phyloP scores from a whole-genome alignment of 2,888 invertebrate species.

The Euproctis similis region DNA sequence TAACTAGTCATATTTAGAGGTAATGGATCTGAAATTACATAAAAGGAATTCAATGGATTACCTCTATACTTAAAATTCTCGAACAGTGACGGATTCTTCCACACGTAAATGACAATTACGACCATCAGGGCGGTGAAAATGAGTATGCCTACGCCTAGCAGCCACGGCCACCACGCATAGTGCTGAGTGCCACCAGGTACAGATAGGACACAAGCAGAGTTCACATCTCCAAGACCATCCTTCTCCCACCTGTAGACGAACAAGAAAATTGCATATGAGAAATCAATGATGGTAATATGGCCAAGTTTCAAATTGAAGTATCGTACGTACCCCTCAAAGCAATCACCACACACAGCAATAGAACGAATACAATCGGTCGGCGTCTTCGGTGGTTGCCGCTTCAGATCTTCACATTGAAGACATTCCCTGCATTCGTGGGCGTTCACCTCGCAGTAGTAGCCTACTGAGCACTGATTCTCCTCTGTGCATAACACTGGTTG shows the following conservation, averaged over 20 bases:
- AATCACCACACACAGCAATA: conserved; percentile 43
- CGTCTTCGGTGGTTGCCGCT: conserved; percentile 31
- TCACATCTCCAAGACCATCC: conserved; percentile 29
- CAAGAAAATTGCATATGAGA: too few species aligned
- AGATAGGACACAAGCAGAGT: conserved; percentile 33
- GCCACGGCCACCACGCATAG: conserved; percentile 38
- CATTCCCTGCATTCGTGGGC: conserved; percentile 35
- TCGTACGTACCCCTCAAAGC: conserved; percentile 37
- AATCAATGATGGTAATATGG: background rate
- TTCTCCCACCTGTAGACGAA: conserved; percentile 36
- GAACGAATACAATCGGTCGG: conserved; percentile 36
- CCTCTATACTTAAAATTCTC: conserved; percentile 40
- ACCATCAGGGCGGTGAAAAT: conserved; percentile 22
- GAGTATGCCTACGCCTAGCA: conserved; percentile 29
- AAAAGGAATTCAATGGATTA: too few species aligned
- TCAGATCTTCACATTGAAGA: conserved; percentile 38
- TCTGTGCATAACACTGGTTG: conserved; percentile 29
- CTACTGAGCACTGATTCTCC: conserved; percentile 33
- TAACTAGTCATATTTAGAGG: too few species aligned
- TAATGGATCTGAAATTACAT: too few species aligned
- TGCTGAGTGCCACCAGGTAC: conserved; percentile 13
- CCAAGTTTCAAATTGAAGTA: background rate
- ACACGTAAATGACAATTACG: conserved; percentile 30
- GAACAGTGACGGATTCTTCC: conserved; percentile 34
- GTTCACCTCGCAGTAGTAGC: conserved; percentile 37